These are phyloP conservation scores for Hemithea aestivaria DNA, from an alignment of 2,888 invertebrate genomes.

Conservation along the genomic window DNA sequence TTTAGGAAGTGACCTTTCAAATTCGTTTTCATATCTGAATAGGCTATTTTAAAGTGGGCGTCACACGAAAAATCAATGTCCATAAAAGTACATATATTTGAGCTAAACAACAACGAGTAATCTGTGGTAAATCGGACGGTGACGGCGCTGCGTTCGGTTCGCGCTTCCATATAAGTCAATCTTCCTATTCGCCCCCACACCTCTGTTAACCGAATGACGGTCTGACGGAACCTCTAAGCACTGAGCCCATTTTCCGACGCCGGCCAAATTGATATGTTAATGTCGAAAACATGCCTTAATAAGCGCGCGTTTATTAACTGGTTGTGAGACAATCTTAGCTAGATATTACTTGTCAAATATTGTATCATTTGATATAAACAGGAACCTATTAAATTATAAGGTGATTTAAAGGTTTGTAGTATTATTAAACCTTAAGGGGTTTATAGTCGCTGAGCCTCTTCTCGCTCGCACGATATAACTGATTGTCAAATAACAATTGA, in stretches of 20 bases:
- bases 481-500: too few relatives aligned
- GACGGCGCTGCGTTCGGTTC: slow-evolving; percentile 56
- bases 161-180: slow-evolving; percentile 62
- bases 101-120: slow-evolving; percentile 48
- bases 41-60: slow-evolving; percentile 42
- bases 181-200: slow-evolving; percentile 73
- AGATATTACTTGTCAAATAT: too few relatives aligned
- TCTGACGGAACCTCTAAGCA: slow-evolving; percentile 49
- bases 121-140: slow-evolving; percentile 60
- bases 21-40: slow-evolving; percentile 22
- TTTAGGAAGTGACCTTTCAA: slow-evolving; percentile 16
- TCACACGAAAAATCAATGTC: slow-evolving; percentile 49
- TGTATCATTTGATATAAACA: too few relatives aligned
- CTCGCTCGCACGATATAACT: too few relatives aligned
- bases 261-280: slow-evolving; percentile 53
- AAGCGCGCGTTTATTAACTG: slow-evolving; percentile 25
- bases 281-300: slow-evolving; percentile 33
- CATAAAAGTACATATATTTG: slow-evolving; percentile 63
- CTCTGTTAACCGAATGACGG: slow-evolving; percentile 41
- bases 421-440: too few relatives aligned
- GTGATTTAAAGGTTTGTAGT: too few relatives aligned
- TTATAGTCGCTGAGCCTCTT: too few relatives aligned
- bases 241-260: slow-evolving; percentile 47
- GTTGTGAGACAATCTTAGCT: slow-evolving; percentile 26
- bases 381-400: slow-evolving; percentile 16